Evolutionary conservation across 53 echinoderm and acorn worm genomes (phyloP), one percentile per base, ranked within the genome.

Genomic region (Echinarachnius parma): DNA sequence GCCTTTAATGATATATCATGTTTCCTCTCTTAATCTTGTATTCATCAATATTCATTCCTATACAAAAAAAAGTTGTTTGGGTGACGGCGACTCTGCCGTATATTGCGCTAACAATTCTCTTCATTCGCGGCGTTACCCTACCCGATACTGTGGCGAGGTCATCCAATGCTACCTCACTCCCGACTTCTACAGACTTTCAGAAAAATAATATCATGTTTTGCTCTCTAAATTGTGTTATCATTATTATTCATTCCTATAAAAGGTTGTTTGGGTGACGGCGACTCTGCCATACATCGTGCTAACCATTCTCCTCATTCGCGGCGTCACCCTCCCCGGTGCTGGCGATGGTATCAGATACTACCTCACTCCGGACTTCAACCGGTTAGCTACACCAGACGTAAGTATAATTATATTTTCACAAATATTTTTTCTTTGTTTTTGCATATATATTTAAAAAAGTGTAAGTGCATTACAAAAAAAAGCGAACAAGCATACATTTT

Each of bases 251-350:
- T 50, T 42, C 13, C 53, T 79, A 19, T 13, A 11, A 37, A 62
- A 91, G 91, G 91, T 86, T 2, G 91, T 91, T 3, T 91, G 86
- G 86, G 83, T 91, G 26, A 91, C 91, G 16, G 91, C 91, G 31
- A 91, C 91, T 18, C 66, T 91, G 31, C 91, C 91, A 5, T 91
- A 91, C 60, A 61, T 91, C 21, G 91, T 91, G 28, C 79, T 91
- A 32, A 52, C 76, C 0, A 67, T 91, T 11, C 68, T 91, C 4
- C 71, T 91, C 18, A 81, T 91, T 32, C 83, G 86, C 34, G 91
- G 91, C 15, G 77, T 31, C 39, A 91, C 91, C 13, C 64, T 91
- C 18, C 86, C 86, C 8, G 91, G 91, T 16, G 79, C 91, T 2
- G 78, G 66, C 0, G 34, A 61, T 35, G 91, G 91, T 13, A 86